These are phyloP conservation scores for Buphagus erythrorhynchus DNA, from an alignment of 2,797 vertebrate genomes.

Conservation along the genomic window DNA sequence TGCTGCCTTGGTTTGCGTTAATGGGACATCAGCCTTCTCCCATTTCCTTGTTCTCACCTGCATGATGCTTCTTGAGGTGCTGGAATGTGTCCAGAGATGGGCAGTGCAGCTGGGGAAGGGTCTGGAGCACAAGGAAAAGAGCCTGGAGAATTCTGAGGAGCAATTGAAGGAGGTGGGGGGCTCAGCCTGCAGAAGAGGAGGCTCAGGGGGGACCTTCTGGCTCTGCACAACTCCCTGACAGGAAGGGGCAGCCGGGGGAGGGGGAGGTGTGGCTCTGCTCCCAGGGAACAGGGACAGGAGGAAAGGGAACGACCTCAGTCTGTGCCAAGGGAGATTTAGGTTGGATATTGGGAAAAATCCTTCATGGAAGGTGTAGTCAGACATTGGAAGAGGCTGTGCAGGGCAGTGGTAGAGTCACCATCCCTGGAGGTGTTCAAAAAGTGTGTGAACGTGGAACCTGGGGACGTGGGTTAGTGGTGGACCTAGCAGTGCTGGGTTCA, in stretches of 20 bases:
- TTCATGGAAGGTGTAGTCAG: background rate
- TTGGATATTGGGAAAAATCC: background rate
- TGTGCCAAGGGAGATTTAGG: background rate
- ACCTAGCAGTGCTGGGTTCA: background rate
- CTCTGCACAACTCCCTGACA: background rate
- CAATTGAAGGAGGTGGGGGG: background rate
- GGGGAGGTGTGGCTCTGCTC: fast-evolving
- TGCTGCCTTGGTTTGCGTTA: background rate
- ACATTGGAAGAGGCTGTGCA: background rate
- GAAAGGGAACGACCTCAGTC: fast-evolving
- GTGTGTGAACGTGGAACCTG: fast-evolving
- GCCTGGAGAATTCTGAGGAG: background rate
- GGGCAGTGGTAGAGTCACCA: background rate
- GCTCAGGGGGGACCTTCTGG: background rate
- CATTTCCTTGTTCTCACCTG: background rate
- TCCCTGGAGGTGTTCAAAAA: background rate
- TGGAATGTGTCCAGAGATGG: background rate
- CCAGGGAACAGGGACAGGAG: background rate
- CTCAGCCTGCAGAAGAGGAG: background rate
- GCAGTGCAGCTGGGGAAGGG: background rate
- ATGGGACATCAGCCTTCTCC: background rate
- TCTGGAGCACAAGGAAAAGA: background rate
- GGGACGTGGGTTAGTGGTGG: background rate
- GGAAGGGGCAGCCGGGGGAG: fast-evolving
- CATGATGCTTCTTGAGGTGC: background rate